Evolutionary conservation across 2,113 vertebrate genomes (phyloP), one percentile per base, ranked within the genome.

Genomic region (Thymallus thymallus): DNA sequence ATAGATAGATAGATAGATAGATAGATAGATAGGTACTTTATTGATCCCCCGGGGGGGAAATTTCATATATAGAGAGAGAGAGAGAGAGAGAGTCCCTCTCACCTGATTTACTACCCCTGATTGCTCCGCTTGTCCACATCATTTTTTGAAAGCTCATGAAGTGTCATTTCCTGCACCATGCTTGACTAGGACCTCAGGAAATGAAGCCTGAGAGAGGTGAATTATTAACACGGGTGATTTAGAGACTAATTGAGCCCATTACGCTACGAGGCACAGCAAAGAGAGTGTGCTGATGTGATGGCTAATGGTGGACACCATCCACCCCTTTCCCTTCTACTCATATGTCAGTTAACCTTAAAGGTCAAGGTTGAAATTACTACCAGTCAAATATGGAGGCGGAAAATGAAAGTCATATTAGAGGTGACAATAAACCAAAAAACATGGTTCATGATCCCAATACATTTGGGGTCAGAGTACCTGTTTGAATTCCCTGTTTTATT

Each of bases 131-230:
- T 85, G 81, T 85, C 86, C 84, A 86, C 85, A 82, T 90, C 87
- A 89, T 41, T 41, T 7, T 41, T 90, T 88, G 82, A 86, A 90
- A 87, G 86, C 87, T 89, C 85, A 80, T 83, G 85, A 85, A 89
- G 88, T 88, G 87, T 90, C 89, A 88, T 89, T 89, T 91, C 88
- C 90, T 86, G 84, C 75, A 81, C 84, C 69, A 77, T 77, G 85
- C 82, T 89, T 76, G 80, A 86, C 81, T 88, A 76, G 85, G 86
- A 90, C 86, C 65, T 69, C 75, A 91, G 87, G 88, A 88, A 89
- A 90, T 87, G 88, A 87, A 89, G 83, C 81, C 82, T 83, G 74
- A 85, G 88, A 88, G 88, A 85, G 81, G 83, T 89, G 88, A 91
- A 84, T 89, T 89, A 92, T 89, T 88, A 86, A 84, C 85, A 62